phyloP scores from a whole-genome alignment of 2,797 vertebrate species.

The Lagocephalus sceleratus region DNA sequence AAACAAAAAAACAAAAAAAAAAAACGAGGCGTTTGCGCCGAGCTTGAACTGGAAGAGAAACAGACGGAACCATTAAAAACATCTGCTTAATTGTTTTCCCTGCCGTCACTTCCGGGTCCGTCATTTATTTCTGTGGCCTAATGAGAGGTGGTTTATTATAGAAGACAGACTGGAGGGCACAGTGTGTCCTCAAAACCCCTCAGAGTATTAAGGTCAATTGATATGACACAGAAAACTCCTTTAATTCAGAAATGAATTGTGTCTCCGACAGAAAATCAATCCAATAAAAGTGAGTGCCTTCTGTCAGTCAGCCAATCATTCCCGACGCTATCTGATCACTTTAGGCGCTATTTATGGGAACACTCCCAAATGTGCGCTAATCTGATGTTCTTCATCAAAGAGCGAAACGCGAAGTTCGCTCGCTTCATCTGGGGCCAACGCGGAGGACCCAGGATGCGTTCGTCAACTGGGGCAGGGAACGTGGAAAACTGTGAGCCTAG shows the following conservation, averaged over 20 bases:
- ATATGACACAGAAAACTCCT: conserved; percentile 52
- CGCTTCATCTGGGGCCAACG: no score
- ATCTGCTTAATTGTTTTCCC: background rate
- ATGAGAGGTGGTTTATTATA: conserved; percentile 9
- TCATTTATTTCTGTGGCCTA: conserved; percentile 31
- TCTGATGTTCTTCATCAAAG: background rate
- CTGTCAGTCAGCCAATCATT: conserved; percentile 24
- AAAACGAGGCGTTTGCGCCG: no score
- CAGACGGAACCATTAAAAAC: no score
- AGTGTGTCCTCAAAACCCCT: conserved; percentile 39
- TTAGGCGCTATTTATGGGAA: conserved; percentile 26
- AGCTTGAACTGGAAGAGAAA: no score
- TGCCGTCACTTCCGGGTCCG: conserved; percentile 24
- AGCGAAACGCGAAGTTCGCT: no score
- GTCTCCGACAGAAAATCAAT: conserved; percentile 41
- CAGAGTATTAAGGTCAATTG: conserved; percentile 63
- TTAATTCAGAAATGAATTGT: conserved; percentile 46
- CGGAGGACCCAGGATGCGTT: no score
- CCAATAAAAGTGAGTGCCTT: conserved; percentile 61
- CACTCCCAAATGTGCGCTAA: conserved; percentile 18
- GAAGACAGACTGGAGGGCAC: background rate
- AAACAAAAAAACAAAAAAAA: no score
- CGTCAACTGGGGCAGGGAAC: no score
- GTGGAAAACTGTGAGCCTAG: no score
- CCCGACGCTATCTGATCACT: conserved; percentile 4